Percentiles rank a stretch among this genome's conserved stretches.
Conservation (phyloP, 2,113 vertebrate species). For the Podiceps cristatus region DNA sequence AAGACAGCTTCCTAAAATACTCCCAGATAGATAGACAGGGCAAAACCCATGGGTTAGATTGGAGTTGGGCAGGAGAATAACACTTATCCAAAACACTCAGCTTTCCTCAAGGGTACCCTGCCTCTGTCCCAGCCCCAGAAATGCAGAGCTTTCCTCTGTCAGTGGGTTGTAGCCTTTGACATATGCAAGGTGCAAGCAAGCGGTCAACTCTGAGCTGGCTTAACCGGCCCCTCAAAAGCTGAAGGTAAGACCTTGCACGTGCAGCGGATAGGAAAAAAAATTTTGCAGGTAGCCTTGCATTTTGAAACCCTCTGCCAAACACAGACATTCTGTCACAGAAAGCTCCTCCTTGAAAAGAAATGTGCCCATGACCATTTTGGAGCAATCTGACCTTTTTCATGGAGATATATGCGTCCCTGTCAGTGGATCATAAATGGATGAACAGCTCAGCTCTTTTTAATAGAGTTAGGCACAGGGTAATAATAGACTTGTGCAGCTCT, state of each 20-base stretch:
- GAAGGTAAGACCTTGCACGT: not conserved
- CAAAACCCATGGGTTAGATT: not conserved
- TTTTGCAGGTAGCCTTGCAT: not conserved
- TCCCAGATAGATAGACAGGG: not conserved
- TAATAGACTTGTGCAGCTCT: constrained; percentile 71
- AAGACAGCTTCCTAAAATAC: constrained; percentile 25
- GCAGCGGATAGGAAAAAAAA: not conserved
- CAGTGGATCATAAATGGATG: constrained; percentile 76
- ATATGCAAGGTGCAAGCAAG: not conserved
- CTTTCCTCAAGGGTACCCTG: not conserved
- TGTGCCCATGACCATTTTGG: constrained; percentile 47
- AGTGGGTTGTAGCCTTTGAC: not conserved
- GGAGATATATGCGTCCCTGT: constrained; percentile 68
- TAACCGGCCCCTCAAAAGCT: not conserved
- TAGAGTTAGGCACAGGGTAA: constrained; percentile 68
- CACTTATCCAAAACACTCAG: not conserved
- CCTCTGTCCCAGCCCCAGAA: not conserved
- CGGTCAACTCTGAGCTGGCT: not conserved
- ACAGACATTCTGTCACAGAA: not conserved
- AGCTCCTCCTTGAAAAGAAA: constrained; percentile 42
- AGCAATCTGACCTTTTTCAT: constrained; percentile 66
- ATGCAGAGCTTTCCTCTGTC: not conserved
- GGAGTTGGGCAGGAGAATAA: not conserved
- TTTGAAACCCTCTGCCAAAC: not conserved
- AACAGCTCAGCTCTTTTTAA: constrained; percentile 79